Conservation (phyloP, 2,113 vertebrate species). For the Phoenicopterus ruber region DNA sequence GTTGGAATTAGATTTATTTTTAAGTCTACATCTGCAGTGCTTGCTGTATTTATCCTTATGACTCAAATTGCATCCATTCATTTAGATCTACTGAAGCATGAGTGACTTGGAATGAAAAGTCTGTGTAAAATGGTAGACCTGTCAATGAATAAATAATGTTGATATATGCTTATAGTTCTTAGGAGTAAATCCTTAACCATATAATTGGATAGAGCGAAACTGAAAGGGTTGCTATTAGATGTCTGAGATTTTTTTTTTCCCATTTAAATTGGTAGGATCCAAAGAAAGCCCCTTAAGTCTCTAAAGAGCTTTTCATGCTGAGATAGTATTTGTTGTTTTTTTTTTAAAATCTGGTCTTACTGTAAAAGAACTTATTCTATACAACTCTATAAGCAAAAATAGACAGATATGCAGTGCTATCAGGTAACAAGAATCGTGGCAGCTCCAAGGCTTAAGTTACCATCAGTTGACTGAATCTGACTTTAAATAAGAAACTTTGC, state of each 20-base stretch:
- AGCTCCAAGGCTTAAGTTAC: not conserved
- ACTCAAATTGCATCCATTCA: not conserved
- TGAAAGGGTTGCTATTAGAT: not conserved
- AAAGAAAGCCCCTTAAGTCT: not conserved
- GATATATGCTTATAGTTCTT: not conserved
- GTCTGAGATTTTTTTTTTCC: not conserved
- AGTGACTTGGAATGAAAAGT: not conserved
- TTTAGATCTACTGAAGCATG: not conserved
- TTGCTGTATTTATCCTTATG: not conserved
- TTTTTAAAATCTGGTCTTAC: not conserved
- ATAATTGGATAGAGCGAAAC: not conserved
- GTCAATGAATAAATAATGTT: not conserved
- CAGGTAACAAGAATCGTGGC: not conserved
- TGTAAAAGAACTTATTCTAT: not conserved
- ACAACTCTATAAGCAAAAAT: not conserved
- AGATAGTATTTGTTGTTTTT: not conserved
- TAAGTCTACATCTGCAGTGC: not conserved
- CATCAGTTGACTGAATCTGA: not conserved
- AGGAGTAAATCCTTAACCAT: not conserved
- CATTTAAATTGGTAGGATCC: not conserved
- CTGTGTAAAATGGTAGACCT: not conserved
- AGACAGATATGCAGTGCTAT: not conserved
- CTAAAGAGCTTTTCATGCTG: not conserved
- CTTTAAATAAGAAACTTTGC: not conserved
- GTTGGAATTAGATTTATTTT: constrained; percentile 43